phyloP scores from a whole-genome alignment of 2,888 invertebrate genomes.

The Trichacis sp. region DNA sequence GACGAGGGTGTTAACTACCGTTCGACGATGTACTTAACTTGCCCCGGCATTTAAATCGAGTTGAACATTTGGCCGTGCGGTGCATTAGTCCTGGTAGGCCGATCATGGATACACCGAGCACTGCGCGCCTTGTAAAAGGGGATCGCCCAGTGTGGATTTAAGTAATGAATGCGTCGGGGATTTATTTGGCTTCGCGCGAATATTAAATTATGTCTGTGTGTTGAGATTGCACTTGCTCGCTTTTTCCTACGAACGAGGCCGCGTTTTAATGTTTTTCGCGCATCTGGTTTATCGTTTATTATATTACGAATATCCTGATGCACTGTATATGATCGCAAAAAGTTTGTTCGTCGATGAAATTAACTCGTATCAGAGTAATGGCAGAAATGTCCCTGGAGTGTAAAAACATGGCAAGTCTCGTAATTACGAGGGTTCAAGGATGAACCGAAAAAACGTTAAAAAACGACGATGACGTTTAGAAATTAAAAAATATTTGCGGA shows the following conservation, averaged over 20 bases:
- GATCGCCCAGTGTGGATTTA: conserved; percentile 50
- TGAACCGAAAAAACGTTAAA: no score
- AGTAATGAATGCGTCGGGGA: conserved; percentile 54
- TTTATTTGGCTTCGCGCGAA: no score
- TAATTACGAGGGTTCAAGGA: no score
- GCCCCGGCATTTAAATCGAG: conserved; percentile 59
- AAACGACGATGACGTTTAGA: no score
- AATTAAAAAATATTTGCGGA: no score
- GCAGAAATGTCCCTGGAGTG: no score
- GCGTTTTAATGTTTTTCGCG: conserved; percentile 12
- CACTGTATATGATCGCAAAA: no score
- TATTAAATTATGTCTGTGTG: conserved; percentile 50
- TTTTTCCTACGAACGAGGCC: conserved; percentile 13
- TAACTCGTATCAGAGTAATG: no score
- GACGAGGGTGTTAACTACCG: conserved; percentile 55
- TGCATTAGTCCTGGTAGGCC: conserved; percentile 63
- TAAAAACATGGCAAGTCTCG: no score
- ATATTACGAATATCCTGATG: no score
- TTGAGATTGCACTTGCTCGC: conserved; percentile 16
- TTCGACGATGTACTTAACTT: conserved; percentile 53
- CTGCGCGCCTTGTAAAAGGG: conserved; percentile 40
- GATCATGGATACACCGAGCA: conserved; percentile 50
- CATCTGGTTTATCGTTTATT: conserved; percentile 12
- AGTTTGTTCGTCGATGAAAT: no score
- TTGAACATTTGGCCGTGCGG: conserved; percentile 63